These are phyloP conservation scores for Drosophila atroscutellata DNA, from an alignment of 2,888 invertebrate species.

Conservation along the genomic window DNA sequence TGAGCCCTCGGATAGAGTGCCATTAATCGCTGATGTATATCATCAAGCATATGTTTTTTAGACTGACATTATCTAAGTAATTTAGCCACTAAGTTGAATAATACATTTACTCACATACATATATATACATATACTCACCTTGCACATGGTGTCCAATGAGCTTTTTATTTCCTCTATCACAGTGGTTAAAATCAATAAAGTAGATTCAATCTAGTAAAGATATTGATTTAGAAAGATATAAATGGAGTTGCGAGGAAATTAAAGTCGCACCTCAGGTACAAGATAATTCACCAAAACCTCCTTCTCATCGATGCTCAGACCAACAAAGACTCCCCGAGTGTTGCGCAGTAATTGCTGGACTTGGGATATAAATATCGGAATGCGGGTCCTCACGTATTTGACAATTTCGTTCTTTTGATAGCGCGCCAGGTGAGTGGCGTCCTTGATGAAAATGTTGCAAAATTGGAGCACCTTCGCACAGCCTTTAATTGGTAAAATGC, in stretches of 20 bases:
- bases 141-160: constrained; percentile 88
- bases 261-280: constrained; percentile 87
- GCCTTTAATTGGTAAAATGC: constrained; percentile 75
- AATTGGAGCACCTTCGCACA: constrained; percentile 87
- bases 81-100: not conserved
- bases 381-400: constrained; percentile 88
- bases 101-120: no score
- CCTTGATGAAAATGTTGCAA: constrained; percentile 88
- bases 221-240: no score
- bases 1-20: not conserved
- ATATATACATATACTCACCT: no score
- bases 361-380: constrained; percentile 89
- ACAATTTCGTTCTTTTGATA: constrained; percentile 89
- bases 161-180: constrained; percentile 87
- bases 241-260: not conserved
- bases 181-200: constrained; percentile 87
- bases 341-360: constrained; percentile 87
- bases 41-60: no score
- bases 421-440: constrained; percentile 87
- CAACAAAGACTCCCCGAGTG: constrained; percentile 87
- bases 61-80: not conserved
- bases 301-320: constrained; percentile 87
- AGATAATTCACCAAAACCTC: constrained; percentile 88
- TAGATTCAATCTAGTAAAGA: constrained; percentile 86
- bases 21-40: not conserved